Base-by-base conservation (phyloP, 2,113 vertebrate genomes). In the Onychorhynchus coronatus region DNA sequence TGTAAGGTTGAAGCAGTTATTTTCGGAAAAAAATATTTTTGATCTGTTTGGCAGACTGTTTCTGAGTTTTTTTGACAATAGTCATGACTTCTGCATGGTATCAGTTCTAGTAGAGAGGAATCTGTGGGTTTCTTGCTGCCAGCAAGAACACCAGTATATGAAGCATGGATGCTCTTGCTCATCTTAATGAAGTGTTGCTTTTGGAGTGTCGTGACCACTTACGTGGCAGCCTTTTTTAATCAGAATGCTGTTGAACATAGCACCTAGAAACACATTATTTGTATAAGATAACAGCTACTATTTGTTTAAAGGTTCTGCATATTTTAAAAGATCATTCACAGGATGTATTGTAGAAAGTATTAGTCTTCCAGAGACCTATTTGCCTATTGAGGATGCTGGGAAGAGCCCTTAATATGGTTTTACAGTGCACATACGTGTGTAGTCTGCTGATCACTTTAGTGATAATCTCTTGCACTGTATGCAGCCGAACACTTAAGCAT, bases 341-440 rank as follows among this genome's bases (percentile, higher is more conserved):
- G 7, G 22, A 22, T 58, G 37, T 83, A 11, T 20, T 82, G 31
- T 87, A 73, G 52, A 56, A 79, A 16, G 10, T 72, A 20, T 20
- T 78, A 46, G 66, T 80, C 53, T 88, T 68, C n/a, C 31, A 68
- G 55, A 53, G 76, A 82, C 28, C 11, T 56, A 39, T 78, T 77
- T 73, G 35, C 20, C 9, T 92, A 65, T 81, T 68, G 68, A 73
- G 53, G 39, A 70, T 53, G 70, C n/a, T 62, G 61, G 35, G 24
- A 81, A 73, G 25, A 62, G 62, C 58, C 21, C 16, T 73, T 72
- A 70, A 46, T 79, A 53, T 85, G 46, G 12, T 62, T 89, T 85
- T 82, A 53, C 67, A 58, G 58, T 41, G 24, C 14, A 11, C 2
- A 3, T 37, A 23, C 0, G 0, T 95, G 56, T 5, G 1, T 49